These are phyloP conservation scores for Alloscopus bannaensis DNA, from an alignment of 2,888 invertebrate species.

Conservation along the genomic window DNA sequence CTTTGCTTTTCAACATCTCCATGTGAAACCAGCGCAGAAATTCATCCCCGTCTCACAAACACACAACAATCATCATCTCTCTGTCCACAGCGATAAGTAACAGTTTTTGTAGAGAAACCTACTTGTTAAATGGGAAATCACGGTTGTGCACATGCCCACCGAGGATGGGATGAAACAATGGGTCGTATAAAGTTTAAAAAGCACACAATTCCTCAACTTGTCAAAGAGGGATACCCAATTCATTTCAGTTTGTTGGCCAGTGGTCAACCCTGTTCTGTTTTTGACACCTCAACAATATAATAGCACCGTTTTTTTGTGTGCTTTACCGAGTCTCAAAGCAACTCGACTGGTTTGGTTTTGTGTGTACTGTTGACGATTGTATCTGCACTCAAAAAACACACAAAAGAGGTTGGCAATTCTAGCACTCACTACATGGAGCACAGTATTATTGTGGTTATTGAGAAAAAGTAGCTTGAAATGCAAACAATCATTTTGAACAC, in stretches of 20 bases:
- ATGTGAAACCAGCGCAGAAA: background rate
- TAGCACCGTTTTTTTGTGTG: too few relatives aligned
- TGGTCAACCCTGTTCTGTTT: conserved; percentile 21
- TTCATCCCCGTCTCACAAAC: background rate
- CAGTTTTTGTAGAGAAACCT: conserved; percentile 10
- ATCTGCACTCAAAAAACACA: too few relatives aligned
- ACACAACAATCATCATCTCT: background rate
- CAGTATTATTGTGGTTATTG: too few relatives aligned
- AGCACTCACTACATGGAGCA: too few relatives aligned
- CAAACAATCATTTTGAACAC: too few relatives aligned
- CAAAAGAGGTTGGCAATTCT: too few relatives aligned
- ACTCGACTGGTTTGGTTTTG: too few relatives aligned
- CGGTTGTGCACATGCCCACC: conserved; percentile 4
- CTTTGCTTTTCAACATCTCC: background rate
- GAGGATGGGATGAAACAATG: conserved; percentile 1
- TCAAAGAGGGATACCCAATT: conserved; percentile 3
- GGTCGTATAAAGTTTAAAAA: background rate
- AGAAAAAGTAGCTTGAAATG: too few relatives aligned
- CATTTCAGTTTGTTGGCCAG: background rate
- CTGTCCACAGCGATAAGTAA: background rate
- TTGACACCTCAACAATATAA: conserved; percentile 17
- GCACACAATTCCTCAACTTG: conserved; percentile 1
- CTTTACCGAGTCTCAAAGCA: too few relatives aligned
- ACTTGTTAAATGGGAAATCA: conserved; percentile 31
- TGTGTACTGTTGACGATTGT: too few relatives aligned